These are phyloP conservation scores for Caenorhabditis latens DNA, from an alignment of 1,140 invertebrate genomes.

Conservation along the genomic window DNA sequence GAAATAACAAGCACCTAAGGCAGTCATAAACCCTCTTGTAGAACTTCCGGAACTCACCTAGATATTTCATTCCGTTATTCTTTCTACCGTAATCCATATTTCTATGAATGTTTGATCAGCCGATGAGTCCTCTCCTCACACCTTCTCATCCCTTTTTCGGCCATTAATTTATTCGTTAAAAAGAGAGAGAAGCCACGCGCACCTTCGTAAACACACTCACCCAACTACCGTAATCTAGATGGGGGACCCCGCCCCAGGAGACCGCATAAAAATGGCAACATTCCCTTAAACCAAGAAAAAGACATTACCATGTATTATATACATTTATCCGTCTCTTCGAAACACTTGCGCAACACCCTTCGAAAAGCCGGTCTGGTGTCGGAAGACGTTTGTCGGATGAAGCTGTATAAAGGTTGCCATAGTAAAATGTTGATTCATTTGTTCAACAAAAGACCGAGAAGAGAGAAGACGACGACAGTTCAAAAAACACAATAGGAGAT, in stretches of 20 bases:
- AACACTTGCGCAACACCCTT: constrained; percentile 48
- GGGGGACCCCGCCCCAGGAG: background rate
- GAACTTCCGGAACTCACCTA: too few species aligned
- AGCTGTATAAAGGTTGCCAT: constrained; percentile 20
- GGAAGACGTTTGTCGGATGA: constrained; percentile 49
- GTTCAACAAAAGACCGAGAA: constrained; percentile 11
- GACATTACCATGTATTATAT: constrained; percentile 39
- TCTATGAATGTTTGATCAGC: constrained; percentile 51
- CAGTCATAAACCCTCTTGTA: too few species aligned
- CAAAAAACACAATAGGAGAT: constrained; percentile 23
- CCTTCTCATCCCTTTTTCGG: background rate
- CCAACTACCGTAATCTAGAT: background rate
- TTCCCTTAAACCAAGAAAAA: constrained; percentile 47
- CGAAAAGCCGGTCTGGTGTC: constrained; percentile 29
- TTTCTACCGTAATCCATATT: constrained; percentile 24
- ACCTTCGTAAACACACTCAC: constrained; percentile 52
- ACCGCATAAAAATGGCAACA: constrained; percentile 53
- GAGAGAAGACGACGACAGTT: background rate
- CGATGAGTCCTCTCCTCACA: constrained; percentile 13
- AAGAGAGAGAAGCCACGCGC: constrained; percentile 36
- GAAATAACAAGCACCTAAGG: too few species aligned
- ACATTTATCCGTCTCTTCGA: constrained; percentile 25
- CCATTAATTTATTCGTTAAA: constrained; percentile 48
- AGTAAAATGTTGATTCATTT: constrained; percentile 46
- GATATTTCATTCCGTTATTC: too few species aligned